Conservation (phyloP, 1,140 invertebrate genomes). For the Megathymus violae region DNA sequence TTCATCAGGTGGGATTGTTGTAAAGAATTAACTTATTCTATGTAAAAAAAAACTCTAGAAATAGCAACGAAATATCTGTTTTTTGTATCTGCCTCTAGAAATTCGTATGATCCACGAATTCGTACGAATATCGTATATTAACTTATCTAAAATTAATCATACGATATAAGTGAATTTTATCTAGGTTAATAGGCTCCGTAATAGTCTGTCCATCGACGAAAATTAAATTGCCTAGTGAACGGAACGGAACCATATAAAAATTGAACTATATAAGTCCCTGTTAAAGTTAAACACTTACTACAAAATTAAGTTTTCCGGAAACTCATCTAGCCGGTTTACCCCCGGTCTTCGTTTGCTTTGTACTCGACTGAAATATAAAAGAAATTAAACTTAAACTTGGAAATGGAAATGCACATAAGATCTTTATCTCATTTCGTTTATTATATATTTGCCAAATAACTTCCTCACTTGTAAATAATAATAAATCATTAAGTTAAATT, state of each 20-base stretch:
- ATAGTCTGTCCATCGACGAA: constrained; percentile 11
- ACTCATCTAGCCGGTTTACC: constrained; percentile 4
- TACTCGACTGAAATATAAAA: background rate
- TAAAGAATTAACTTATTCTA: too few relatives aligned
- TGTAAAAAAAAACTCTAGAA: too few relatives aligned
- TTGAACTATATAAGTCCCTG: constrained; percentile 19
- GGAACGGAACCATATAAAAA: constrained; percentile 17
- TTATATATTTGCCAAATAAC: too few relatives aligned
- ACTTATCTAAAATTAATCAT: background rate
- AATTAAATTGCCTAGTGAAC: constrained; percentile 24
- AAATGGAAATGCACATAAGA: background rate
- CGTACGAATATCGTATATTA: too few relatives aligned
- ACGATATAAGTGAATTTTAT: background rate
- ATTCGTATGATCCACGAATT: too few relatives aligned
- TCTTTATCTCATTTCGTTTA: too few relatives aligned
- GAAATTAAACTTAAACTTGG: background rate
- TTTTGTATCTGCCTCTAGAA: too few relatives aligned
- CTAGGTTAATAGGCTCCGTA: constrained; percentile 6
- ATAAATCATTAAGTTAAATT: too few relatives aligned
- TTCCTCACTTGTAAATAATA: too few relatives aligned
- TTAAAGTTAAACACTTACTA: background rate
- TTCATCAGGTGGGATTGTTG: too few relatives aligned
- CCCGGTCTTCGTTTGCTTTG: constrained; percentile 1
- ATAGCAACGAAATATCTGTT: too few relatives aligned
- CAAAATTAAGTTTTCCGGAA: constrained; percentile 3